A percentile compares a stretch with the other conserved stretches of the same genome.
These are phyloP conservation scores for Aromia moschata DNA, from an alignment of 2,888 invertebrate species.

Conservation along the genomic window DNA sequence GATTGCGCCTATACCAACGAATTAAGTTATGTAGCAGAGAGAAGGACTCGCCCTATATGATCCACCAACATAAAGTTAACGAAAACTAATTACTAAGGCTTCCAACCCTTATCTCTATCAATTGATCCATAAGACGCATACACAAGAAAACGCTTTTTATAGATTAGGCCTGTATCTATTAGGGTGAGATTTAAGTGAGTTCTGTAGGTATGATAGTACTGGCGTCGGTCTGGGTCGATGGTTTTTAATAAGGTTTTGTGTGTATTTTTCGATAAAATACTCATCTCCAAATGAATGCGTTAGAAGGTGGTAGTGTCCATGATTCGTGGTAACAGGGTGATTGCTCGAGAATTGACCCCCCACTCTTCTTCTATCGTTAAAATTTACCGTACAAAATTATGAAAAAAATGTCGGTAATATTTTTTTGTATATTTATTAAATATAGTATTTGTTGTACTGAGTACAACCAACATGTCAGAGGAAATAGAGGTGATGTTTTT, in stretches of 20 bases:
- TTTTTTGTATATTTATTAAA: too few species aligned
- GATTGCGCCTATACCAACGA: too few species aligned
- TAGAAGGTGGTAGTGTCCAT: not conserved
- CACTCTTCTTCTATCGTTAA: not conserved
- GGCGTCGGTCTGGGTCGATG: constrained; percentile 23
- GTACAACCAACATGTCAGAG: too few species aligned
- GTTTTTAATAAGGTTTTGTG: constrained; percentile 3
- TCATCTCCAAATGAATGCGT: not conserved
- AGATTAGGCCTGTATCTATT: constrained; percentile 42
- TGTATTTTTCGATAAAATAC: not conserved
- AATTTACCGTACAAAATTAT: not conserved
- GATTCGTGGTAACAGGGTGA: not conserved
- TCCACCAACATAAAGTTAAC: not conserved
- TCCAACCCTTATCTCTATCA: constrained; percentile 44
- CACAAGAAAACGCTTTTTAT: constrained; percentile 48
- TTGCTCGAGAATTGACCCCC: not conserved
- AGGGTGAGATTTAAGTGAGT: constrained; percentile 38
- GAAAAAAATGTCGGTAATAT: not conserved
- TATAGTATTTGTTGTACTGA: too few species aligned
- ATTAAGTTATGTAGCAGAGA: not conserved
- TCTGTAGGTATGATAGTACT: constrained; percentile 21
- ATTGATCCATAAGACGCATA: constrained; percentile 49
- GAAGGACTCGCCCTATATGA: not conserved
- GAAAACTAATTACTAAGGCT: constrained; percentile 19
- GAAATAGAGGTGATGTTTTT: too few species aligned